Evolutionary conservation across 2,888 invertebrate genomes (phyloP).

Genomic region (Tenthredo livida): DNA sequence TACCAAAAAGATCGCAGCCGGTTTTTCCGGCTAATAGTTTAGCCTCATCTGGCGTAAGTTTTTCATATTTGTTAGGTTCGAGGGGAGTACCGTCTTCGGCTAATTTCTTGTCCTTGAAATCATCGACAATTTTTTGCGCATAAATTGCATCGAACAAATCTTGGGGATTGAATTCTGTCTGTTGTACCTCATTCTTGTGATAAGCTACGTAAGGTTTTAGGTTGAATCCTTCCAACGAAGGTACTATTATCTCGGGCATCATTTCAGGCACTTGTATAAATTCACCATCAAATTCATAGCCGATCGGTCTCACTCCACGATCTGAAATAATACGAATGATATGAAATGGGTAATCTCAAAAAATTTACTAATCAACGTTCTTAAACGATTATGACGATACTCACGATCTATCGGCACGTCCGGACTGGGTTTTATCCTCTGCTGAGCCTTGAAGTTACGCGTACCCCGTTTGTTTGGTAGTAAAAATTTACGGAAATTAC

Average conservation of each 20-base stretch:
- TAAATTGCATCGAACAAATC: constrained; percentile 92
- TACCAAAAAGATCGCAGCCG: constrained; percentile 88
- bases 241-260: constrained; percentile 95
- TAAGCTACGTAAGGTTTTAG: constrained; percentile 98
- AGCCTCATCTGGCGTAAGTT: constrained; percentile 87
- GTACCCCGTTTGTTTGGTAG: constrained; percentile 89
- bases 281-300: constrained; percentile 80
- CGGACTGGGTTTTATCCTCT: constrained; percentile 81
- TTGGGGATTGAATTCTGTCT: constrained; percentile 90
- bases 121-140: constrained; percentile 87
- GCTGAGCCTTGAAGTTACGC: constrained; percentile 82
- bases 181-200: constrained; percentile 84
- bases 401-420: constrained; percentile 85
- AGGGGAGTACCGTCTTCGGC: constrained; percentile 84
- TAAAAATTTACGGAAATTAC: constrained; percentile 91
- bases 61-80: constrained; percentile 87
- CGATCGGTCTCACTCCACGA: constrained; percentile 86
- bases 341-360: background rate
- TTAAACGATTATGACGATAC: constrained; percentile 60
- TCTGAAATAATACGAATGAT: constrained; percentile 75
- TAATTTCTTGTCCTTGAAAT: constrained; percentile 86
- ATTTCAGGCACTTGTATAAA: constrained; percentile 89
- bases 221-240: constrained; percentile 90
- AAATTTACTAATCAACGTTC: constrained; percentile 13
- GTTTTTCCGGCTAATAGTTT: constrained; percentile 85